Base-by-base conservation (phyloP, 2,888 invertebrate genomes). In the Auanema sp. region DNA sequence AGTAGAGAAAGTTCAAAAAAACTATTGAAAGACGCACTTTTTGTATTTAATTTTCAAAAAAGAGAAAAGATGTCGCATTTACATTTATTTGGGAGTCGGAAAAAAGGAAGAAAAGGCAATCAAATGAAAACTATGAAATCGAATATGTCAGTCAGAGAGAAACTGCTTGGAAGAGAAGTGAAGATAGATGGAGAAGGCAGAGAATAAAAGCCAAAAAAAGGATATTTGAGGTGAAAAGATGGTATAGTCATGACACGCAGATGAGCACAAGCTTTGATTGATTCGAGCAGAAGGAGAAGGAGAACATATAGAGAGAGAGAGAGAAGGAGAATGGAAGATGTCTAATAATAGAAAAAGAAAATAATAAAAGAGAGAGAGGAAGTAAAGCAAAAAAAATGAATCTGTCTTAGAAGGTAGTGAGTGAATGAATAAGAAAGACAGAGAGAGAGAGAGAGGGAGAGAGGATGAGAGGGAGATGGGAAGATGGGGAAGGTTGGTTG, bases 231-330 rank as follows among this genome's bases (percentile, higher is more conserved):
- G 33, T 33, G 33, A 33, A 33, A 47, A 47, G 21, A 47, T 47
- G 47, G 47, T 18, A 21, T 47, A 47, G 47, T 10, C 47, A 21
- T 21, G 47, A 47, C 16, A 47, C 47, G 10, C n/a, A 18, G 21
- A 21, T 47, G 21, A 21, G 44, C 69, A 69, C 8, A 62, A 43
- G 6, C 64, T 58, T 25, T 64, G 63, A 47, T 64, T 66, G 40
- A 66, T 65, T 16, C 64, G 57, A 61, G 64, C 66, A 18, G 68
- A 60, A 18, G 66, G 64, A 0, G 68, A 43, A 23, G 64, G 65
- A 62, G 60, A 62, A 44, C 67, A 40, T 21, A 43, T 10, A 42
- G 21, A 43, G 40, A 56, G 57, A 44, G 10, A 23, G 47, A 49
- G 44, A 62, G 64, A 52, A 63, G 58, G 0, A 25, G 1, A 25